Percentiles rank a stretch among this genome's conserved stretches.
Conservation (phyloP, 1,140 invertebrate species). For the Sesamia nonagrioides region DNA sequence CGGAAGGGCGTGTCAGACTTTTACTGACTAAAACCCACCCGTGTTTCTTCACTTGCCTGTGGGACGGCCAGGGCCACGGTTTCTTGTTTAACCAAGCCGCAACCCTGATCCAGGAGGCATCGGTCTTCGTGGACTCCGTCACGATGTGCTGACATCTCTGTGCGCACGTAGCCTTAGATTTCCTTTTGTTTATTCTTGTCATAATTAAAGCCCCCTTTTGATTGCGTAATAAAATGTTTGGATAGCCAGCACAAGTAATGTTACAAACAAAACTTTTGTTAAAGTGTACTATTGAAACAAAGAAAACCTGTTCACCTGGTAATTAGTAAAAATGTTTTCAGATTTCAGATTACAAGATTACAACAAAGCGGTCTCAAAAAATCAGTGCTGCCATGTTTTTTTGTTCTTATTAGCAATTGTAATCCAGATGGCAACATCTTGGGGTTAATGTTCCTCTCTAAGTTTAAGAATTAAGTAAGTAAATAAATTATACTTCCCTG, state of each 20-base stretch:
- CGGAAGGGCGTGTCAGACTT: too few species aligned
- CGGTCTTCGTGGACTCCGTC: too few species aligned
- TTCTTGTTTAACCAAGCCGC: too few species aligned
- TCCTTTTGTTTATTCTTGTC: too few species aligned
- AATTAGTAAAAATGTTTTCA: constrained; percentile 76
- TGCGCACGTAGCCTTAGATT: too few species aligned
- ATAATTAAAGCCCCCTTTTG: too few species aligned
- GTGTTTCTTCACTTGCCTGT: too few species aligned
- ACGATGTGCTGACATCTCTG: too few species aligned
- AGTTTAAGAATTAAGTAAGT: constrained; percentile 33
- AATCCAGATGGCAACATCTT: constrained; percentile 58
- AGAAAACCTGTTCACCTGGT: constrained; percentile 53
- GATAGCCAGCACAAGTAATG: background rate
- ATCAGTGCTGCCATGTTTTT: constrained; percentile 67
- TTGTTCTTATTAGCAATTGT: constrained; percentile 71
- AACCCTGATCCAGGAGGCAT: too few species aligned
- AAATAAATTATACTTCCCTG: constrained; percentile 32
- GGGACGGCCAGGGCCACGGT: too few species aligned
- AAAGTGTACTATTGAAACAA: constrained; percentile 5
- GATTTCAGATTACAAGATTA: constrained; percentile 86
- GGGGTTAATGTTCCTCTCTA: constrained; percentile 53
- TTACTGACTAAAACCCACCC: too few species aligned
- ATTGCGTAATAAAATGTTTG: background rate
- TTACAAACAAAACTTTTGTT: background rate
- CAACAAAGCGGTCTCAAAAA: constrained; percentile 70